Evolutionary conservation across 2,113 vertebrate species (phyloP).

Genomic region (Oryzias woworae): DNA sequence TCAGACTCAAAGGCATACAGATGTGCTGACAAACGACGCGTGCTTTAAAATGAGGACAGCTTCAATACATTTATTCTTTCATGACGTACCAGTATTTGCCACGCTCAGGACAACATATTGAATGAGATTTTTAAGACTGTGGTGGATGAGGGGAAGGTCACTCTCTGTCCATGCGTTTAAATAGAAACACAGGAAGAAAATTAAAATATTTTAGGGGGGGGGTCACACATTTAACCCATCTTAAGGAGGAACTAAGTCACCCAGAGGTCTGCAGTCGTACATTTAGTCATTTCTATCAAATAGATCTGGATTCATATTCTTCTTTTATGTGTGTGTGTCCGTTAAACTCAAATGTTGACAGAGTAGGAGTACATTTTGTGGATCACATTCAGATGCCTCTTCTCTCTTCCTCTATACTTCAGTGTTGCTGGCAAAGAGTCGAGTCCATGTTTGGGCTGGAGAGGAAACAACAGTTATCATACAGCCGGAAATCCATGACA

Average conservation of each 20-base stretch:
- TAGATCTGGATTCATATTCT: slow-evolving; percentile 65
- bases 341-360: slow-evolving; percentile 73
- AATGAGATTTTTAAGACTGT: slow-evolving; percentile 58
- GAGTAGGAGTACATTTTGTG: slow-evolving; percentile 69
- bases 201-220: slow-evolving; percentile 1
- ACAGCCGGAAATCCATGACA: neutral
- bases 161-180: slow-evolving; percentile 72
- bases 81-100: slow-evolving; percentile 62
- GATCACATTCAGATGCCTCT: slow-evolving; percentile 70
- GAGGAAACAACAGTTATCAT: slow-evolving; percentile 20
- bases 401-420: slow-evolving; percentile 80
- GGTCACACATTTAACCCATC: slow-evolving; percentile 63
- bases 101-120: slow-evolving; percentile 37
- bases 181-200: slow-evolving; percentile 57
- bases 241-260: slow-evolving; percentile 66
- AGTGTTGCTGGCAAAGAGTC: slow-evolving; percentile 94
- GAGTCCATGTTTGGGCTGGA: slow-evolving; percentile 98
- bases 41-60: slow-evolving; percentile 64
- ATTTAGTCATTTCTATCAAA: slow-evolving; percentile 66
- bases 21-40: slow-evolving; percentile 53
- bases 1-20: slow-evolving; percentile 39
- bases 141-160: slow-evolving; percentile 48
- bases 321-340: slow-evolving; percentile 58
- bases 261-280: slow-evolving; percentile 72
- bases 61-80: slow-evolving; percentile 59